Evolutionary conservation across 2,888 invertebrate genomes (phyloP), one percentile per base, ranked within the genome.

Genomic region (Eudasyphora cyanicolor): DNA sequence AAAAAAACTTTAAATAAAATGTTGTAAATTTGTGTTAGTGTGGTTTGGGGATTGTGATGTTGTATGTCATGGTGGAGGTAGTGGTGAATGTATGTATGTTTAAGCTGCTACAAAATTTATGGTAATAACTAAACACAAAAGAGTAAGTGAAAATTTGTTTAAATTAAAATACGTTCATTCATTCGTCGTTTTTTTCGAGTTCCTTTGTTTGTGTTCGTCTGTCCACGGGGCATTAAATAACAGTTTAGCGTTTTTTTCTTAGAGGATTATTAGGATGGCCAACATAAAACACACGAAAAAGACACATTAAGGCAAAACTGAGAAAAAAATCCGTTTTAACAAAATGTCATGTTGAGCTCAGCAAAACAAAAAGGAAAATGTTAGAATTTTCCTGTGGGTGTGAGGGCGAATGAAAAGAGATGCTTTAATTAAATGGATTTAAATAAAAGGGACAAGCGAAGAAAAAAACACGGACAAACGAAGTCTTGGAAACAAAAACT

Each of bases 91-190:
- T 21, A 45, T 32, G 21, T 21, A 21, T 29, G 62, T 14, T 27
- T 29, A 60, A 60, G 60, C 60, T 60, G 27, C 35, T 24, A 67
- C 67, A 24, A 67, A 67, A 67, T 67, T 67, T 67, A 67, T 67
- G 67, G 24, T 67, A 67, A 67, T 67, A 67, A 67, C 51, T 62
- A 70, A 78, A 71, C 49, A 62, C 62, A 32, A 19, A 38, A 62
- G 78, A 73, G 62, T 71, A 78, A 71, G 62, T 78, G 78, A 78
- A 73, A 78, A 73, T 73, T 78, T 78, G 64, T 78, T 76, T 76
- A 67, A 67, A 54, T 64, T 42, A 76, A 76, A 76, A 76, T 38
- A 54, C 49, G 35, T 49, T 75, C 27, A 57, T 57, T 57, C 57
- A 57, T 57, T 57, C 27, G 5, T 14, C 24, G 57, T 57, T 19